Evolutionary conservation across 2,888 invertebrate genomes (phyloP), one percentile per base, ranked within the genome.

Genomic region (Drosophila niveifrons): DNA sequence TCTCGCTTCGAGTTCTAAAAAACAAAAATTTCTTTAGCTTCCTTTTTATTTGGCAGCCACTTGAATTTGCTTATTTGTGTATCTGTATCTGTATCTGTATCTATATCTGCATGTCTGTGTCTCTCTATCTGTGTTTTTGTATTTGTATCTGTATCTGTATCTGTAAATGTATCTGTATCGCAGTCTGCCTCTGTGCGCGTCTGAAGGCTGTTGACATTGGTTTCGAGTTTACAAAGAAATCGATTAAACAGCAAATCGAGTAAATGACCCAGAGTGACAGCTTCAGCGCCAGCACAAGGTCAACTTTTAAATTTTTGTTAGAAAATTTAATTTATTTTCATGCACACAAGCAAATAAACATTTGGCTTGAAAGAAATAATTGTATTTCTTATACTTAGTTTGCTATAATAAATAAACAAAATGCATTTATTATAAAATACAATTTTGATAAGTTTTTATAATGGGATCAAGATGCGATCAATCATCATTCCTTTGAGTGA

Each of bases 131-230:
- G 31, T 51, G n/a, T 44, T n/a, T n/a, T n/a, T 53, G 50, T 56
- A 18, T 44, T 61, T 62, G 52, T 58, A 28, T 68, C 18, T 53
- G 50, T 56, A 18, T 44, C 61, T 62, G 52, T 58, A 28, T 68
- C 18, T 52, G 36, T 57, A n/a, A 71, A 39, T 72, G 52, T 61
- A 41, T 61, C n/a, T 72, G 56, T 52, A 36, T 11, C 36, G 3
- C 11, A n/a, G 36, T 31, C 36, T 36, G 50, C 41, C 7, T 63
- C 41, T 63, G 43, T 71, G 23, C 69, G 58, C 69, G 46, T 68
- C 57, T 76, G 53, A 75, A 82, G 90, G 84, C 91, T 90, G 91
- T 90, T 90, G 90, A 90, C 90, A 90, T 91, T 91, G 90, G 91
- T 85, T 90, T 87, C 90, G 78, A 85, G 89, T 86, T 90, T 88